Evolutionary conservation across 2,888 invertebrate genomes (phyloP), one percentile per base, ranked within the genome.

Genomic region (Operophtera brumata): DNA sequence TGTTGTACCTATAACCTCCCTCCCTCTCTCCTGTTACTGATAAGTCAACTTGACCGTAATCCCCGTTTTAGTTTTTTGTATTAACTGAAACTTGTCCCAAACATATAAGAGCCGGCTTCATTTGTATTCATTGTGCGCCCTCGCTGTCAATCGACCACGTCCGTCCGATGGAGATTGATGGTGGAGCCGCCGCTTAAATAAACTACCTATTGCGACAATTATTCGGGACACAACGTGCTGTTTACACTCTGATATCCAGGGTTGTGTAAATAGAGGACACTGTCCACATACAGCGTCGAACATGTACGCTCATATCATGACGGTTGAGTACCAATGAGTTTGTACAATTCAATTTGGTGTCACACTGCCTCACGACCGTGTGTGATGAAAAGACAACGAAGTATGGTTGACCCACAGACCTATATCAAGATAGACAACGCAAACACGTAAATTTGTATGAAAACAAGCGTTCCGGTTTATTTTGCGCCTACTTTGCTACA

Each of bases 141-240:
- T 66, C 62, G 64, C 64, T 71, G 78, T 76, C 78, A 75, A 77
- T 78, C 77, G 71, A 54, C 59, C 69, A 69, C 70, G 69, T 69
- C 67, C 66, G 63, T 45, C 46, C 71, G 72, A 79, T 78, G 77
- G 72, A 80, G 79, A 80, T 79, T 73, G 77, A 80, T 79, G 75
- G 54, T 58, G 59, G 51, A 52, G 57, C 68, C 54, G 62, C 59
- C 68, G 66, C 67, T 74, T 70, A 75, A 75, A 77, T 69, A 70
- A 71, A 73, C 69, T 71, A 55, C 64, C 59, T 59, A 57, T 66
- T 46, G 47, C 64, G 70, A 68, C 70, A 65, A 72, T 75, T 69
- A 69, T 67, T 51, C 47, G 36, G 54, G 46, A 48, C 52, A 51
- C 52, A 45, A 36, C 45, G 45, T 59, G 63, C 36, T 61, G 57